Conservation (phyloP, 2,888 invertebrate species). For the Microchrysa polita region DNA sequence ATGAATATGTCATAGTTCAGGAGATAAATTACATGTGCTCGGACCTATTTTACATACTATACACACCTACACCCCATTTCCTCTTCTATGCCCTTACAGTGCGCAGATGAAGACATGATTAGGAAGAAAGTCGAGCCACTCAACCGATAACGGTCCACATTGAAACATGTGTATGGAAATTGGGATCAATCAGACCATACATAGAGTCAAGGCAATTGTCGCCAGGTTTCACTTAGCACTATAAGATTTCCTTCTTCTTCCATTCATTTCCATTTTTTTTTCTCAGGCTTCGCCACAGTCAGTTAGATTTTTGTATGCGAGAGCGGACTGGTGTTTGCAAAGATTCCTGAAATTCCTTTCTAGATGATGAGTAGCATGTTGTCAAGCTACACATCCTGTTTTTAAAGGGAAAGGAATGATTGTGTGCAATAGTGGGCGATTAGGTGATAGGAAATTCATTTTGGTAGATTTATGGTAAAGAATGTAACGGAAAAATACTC, state of each 20-base stretch:
- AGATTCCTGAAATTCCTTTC: slow-evolving; percentile 30
- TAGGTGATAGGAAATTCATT: slow-evolving; percentile 36
- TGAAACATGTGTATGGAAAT: slow-evolving; percentile 41
- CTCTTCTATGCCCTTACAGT: slow-evolving; percentile 10
- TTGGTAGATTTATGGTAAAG: slow-evolving; percentile 3
- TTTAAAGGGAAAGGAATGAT: slow-evolving; percentile 25
- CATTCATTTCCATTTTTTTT: slow-evolving; percentile 21
- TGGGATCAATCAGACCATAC: slow-evolving; percentile 31
- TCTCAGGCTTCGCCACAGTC: slow-evolving; percentile 10
- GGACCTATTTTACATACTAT: slow-evolving; percentile 44
- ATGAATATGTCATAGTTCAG: slow-evolving; percentile 42
- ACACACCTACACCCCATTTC: slow-evolving; percentile 15
- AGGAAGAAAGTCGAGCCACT: slow-evolving; percentile 36
- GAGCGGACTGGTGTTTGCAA: neutral
- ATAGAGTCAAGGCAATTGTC: neutral
- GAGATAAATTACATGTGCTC: slow-evolving; percentile 39
- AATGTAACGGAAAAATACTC: slow-evolving; percentile 28
- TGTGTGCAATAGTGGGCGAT: slow-evolving; percentile 29
- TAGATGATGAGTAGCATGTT: slow-evolving; percentile 15
- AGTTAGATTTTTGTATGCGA: neutral
- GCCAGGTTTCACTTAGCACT: slow-evolving; percentile 23
- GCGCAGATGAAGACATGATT: slow-evolving; percentile 23
- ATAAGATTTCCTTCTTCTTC: neutral
- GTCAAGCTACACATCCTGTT: slow-evolving; percentile 29
- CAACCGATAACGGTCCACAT: slow-evolving; percentile 21